phyloP scores from a whole-genome alignment of 35 echinoderm and acorn worm genomes.

The Diadema setosum region DNA sequence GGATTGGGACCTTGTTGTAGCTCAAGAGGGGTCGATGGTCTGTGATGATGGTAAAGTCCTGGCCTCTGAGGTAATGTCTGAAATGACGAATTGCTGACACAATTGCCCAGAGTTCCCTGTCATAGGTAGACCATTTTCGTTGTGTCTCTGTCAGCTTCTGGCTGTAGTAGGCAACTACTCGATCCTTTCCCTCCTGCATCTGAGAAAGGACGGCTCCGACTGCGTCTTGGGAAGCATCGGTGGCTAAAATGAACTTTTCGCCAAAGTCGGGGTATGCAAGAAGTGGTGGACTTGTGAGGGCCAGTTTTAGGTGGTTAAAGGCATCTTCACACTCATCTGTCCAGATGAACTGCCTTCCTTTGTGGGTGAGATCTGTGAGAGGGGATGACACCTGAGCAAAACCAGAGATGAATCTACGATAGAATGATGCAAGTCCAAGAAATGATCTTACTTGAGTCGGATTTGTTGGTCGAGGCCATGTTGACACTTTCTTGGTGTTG shows the following conservation, averaged over 20 bases:
- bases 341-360: constrained; percentile 9
- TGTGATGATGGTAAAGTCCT: constrained; percentile 28
- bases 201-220: constrained; percentile 64
- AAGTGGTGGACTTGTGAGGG: constrained; percentile 38
- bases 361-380: not conserved
- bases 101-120: constrained; percentile 62
- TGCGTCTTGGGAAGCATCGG: constrained; percentile 45
- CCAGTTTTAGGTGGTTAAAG: constrained; percentile 21
- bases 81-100: constrained; percentile 68
- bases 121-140: constrained; percentile 26
- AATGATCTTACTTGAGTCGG: not conserved
- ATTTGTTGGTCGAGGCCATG: not conserved
- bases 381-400: constrained; percentile 20
- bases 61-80: constrained; percentile 39
- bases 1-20: not conserved
- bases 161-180: constrained; percentile 64
- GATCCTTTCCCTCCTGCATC: constrained; percentile 51
- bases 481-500: not conserved
- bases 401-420: not conserved
- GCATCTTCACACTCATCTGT: not conserved
- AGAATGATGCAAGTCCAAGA: constrained; percentile 1
- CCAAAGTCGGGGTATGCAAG: constrained; percentile 56
- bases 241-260: constrained; percentile 20
- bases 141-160: constrained; percentile 16
- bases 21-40: constrained; percentile 48